phyloP scores from a whole-genome alignment of 1,140 invertebrate species.

The Danaus melanippus region DNA sequence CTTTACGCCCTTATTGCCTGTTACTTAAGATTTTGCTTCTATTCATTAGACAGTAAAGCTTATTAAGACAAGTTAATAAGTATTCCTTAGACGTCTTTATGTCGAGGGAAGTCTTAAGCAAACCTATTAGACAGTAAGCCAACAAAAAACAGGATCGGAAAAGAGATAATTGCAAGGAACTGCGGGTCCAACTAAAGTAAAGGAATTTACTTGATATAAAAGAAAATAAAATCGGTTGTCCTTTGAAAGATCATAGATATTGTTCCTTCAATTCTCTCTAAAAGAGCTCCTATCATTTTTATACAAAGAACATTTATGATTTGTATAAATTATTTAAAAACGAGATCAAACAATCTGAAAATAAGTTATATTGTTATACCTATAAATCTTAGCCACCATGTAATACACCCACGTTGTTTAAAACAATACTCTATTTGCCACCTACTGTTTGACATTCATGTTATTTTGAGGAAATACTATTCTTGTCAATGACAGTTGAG shows the following conservation, averaged over 20 bases:
- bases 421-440: slow-evolving; percentile 57
- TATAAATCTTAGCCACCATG: slow-evolving; percentile 19
- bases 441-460: slow-evolving; percentile 36
- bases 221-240: slow-evolving; percentile 20
- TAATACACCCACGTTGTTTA: slow-evolving; percentile 35
- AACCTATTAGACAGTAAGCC: slow-evolving; percentile 48
- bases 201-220: slow-evolving; percentile 21
- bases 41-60: slow-evolving; percentile 43
- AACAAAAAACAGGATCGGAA: slow-evolving; percentile 51
- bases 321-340: too few species aligned
- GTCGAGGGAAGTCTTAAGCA: slow-evolving; percentile 48
- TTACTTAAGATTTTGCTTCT: slow-evolving; percentile 12
- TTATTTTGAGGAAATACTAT: slow-evolving; percentile 19
- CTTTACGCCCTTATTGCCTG: too few species aligned
- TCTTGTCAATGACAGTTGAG: slow-evolving; percentile 12
- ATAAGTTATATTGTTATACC: slow-evolving; percentile 12
- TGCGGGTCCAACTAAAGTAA: slow-evolving; percentile 15
- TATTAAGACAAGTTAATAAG: slow-evolving; percentile 63
- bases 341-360: background rate
- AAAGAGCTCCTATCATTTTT: too few species aligned
- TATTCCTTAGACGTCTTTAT: slow-evolving; percentile 60
- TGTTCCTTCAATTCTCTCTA: slow-evolving; percentile 4
- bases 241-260: slow-evolving; percentile 15
- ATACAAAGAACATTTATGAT: too few species aligned
- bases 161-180: slow-evolving; percentile 37